phyloP scores from a whole-genome alignment of 2,113 vertebrate species.

The Anas platyrhynchos region DNA sequence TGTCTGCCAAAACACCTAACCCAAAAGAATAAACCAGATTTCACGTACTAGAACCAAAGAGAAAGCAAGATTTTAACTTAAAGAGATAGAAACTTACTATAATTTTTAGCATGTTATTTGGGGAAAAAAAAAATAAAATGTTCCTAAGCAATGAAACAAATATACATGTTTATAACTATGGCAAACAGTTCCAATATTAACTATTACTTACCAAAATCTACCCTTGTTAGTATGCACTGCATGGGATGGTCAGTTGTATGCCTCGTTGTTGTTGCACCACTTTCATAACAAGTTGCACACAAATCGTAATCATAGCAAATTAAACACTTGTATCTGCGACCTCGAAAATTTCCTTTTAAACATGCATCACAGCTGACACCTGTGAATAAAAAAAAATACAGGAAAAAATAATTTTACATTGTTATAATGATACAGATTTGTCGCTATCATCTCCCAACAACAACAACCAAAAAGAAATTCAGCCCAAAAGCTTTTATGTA shows the following conservation, averaged over 20 bases:
- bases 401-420: too few relatives aligned
- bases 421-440: neutral
- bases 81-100: neutral
- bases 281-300: constrained; percentile 98
- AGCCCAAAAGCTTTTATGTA: neutral
- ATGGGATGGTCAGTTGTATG: constrained; percentile 99
- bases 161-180: neutral
- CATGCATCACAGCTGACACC: constrained; percentile 99
- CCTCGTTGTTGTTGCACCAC: constrained; percentile 96
- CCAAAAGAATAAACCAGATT: neutral
- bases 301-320: constrained; percentile 99
- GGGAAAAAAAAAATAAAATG: neutral
- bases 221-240: constrained; percentile 99
- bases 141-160: neutral
- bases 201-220: constrained; percentile 94
- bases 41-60: neutral
- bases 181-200: neutral
- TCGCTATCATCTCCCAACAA: too few relatives aligned
- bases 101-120: neutral
- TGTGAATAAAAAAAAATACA: constrained; percentile 70
- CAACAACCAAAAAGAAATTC: neutral
- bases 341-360: constrained; percentile 99
- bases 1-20: neutral
- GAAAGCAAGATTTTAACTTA: neutral
- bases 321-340: constrained; percentile 98